Percentiles rank a stretch among this genome's conserved stretches.
These are phyloP conservation scores for Cotesia typhae DNA, from an alignment of 1,140 invertebrate species.

Conservation along the genomic window DNA sequence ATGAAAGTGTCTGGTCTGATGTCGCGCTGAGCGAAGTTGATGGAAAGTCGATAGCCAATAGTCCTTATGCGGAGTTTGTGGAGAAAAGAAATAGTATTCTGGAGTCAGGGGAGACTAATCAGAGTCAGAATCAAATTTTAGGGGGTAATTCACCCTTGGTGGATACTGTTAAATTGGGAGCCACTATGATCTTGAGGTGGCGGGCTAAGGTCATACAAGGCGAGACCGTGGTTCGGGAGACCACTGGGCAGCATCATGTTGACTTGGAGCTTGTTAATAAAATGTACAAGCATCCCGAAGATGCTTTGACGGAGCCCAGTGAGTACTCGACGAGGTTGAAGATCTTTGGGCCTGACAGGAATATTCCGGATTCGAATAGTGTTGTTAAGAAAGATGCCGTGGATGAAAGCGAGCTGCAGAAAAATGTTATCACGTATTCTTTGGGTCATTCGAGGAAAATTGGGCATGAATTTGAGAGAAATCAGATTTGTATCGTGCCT, in stretches of 20 bases:
- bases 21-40: constrained; percentile 54
- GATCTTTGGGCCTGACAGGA: constrained; percentile 62
- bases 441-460: constrained; percentile 53
- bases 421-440: constrained; percentile 56
- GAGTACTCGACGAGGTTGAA: constrained; percentile 57
- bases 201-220: constrained; percentile 55
- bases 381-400: constrained; percentile 47
- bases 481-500: constrained; percentile 56
- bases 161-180: constrained; percentile 50
- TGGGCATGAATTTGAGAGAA: constrained; percentile 56
- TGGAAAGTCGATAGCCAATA: constrained; percentile 32
- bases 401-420: constrained; percentile 50
- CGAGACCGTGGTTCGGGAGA: constrained; percentile 48
- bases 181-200: constrained; percentile 58
- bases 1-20: constrained; percentile 52
- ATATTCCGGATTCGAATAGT: constrained; percentile 46
- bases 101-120: constrained; percentile 39
- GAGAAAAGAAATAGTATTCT: constrained; percentile 49
- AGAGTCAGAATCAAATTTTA: constrained; percentile 24
- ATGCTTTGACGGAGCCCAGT: constrained; percentile 45
- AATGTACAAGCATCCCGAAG: constrained; percentile 56
- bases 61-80: constrained; percentile 57
- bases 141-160: constrained; percentile 36
- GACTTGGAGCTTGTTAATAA: constrained; percentile 57
- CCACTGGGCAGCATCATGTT: constrained; percentile 63